Base-by-base conservation (phyloP, 2,113 vertebrate genomes). In the Paralichthys olivaceus region DNA sequence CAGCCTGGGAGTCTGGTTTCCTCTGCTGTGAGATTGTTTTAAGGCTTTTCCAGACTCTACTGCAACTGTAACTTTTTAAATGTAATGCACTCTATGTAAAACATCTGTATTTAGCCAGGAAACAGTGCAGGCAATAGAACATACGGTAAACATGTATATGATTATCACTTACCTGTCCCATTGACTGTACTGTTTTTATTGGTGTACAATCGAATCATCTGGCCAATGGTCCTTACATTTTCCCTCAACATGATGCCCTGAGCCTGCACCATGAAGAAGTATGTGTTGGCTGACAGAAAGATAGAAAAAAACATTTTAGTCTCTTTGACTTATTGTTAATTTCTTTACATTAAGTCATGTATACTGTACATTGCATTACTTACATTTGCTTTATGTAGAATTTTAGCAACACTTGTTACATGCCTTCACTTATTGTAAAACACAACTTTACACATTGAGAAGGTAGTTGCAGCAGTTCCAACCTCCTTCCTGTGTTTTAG, bases 231-330 rank as follows among this genome's bases (percentile, higher is more conserved):
- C 87, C 96, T 95, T 29, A 99, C 97, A 63, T 99, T 99, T 92
- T 99, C 96, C 92, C 93, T 96, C 91, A 99, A 86, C 96, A 98
- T 98, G 90, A 99, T 97, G 85, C 97, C 97, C 93, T 96, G 96
- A 84, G 97, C 97, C 95, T 99, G 97, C 81, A 99, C 95, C 97
- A 98, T 98, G 88, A 98, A 99, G 92, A 96, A 97, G 92, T 99
- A 99, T 0, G 97, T 98, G 90, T 98, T 98, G 89, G 96, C 97
- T 99, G 88, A 60, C 47, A 61, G 47, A 54, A 37, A 69, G 51
- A 69, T 19, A 47, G 32, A 14, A 49, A 28, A 71, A 53, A 1
- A 7, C 0, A n/a, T 26, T 57, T 70, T 22, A 62, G 22, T 70
- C n/a, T 9, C 7, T 1, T 56, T 57, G 17, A 61, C 5, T 53